Evolutionary conservation across 2,797 vertebrate genomes (phyloP).

Genomic region (Chelidonichthys spinosus): DNA sequence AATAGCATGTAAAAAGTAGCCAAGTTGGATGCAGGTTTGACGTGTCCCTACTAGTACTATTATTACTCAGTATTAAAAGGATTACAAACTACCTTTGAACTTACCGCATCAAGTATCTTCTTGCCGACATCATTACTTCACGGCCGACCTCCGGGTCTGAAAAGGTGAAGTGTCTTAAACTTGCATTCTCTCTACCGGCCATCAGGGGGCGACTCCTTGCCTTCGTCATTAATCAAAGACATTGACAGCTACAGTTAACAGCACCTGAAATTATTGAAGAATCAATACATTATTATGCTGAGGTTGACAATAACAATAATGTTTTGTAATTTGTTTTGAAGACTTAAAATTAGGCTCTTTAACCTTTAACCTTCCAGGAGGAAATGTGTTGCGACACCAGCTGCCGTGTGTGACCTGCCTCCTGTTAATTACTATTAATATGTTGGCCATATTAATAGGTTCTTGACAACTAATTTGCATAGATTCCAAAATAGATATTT

Average conservation of each 20-base stretch:
- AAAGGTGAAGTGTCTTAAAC: no score
- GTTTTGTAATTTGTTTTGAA: not conserved
- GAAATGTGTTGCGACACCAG: not conserved
- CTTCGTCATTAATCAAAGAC: slow-evolving; percentile 1
- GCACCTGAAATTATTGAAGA: not conserved
- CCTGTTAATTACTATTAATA: not conserved
- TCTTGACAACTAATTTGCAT: not conserved
- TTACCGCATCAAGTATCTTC: not conserved
- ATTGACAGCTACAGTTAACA: not conserved
- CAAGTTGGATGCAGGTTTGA: not conserved
- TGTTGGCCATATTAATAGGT: not conserved
- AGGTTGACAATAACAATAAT: not conserved
- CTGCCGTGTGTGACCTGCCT: not conserved
- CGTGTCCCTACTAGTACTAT: not conserved
- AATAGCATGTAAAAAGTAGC: not conserved
- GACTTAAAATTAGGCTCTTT: not conserved
- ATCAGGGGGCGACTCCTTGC: no score
- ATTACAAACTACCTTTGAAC: not conserved
- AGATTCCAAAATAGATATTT: not conserved
- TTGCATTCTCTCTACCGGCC: no score
- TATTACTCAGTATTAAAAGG: not conserved
- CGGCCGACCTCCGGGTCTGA: no score
- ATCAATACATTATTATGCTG: slow-evolving; percentile 1
- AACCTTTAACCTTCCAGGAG: slow-evolving; percentile 5
- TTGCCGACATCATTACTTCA: no score